phyloP scores from a whole-genome alignment of 2,888 invertebrate species.

The Gisinianus flammeolus region DNA sequence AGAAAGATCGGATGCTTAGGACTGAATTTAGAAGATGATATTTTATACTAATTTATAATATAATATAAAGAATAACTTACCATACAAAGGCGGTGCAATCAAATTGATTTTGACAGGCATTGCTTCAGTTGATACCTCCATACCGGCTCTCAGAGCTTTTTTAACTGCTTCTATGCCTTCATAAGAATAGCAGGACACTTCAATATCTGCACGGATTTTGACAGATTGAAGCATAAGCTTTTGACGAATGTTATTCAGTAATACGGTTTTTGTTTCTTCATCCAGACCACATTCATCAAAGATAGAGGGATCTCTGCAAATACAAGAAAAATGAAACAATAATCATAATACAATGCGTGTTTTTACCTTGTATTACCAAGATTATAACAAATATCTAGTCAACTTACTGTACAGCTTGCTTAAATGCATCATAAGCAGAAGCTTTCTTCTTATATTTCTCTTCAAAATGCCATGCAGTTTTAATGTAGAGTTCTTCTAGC shows the following conservation, averaged over 20 bases:
- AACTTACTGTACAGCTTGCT: conserved; percentile 91
- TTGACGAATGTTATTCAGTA: conserved; percentile 91
- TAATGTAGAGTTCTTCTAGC: conserved; percentile 91
- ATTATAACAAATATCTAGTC: not conserved
- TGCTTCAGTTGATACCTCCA: conserved; percentile 87
- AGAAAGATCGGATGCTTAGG: no score
- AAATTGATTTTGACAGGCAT: conserved; percentile 98
- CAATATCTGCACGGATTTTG: conserved; percentile 90
- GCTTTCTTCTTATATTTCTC: conserved; percentile 95
- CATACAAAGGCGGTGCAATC: conserved; percentile 96
- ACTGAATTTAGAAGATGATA: conserved; percentile 15
- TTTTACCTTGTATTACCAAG: no score
- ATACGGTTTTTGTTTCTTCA: conserved; percentile 86
- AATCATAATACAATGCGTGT: conserved; percentile 25
- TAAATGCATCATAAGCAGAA: conserved; percentile 96
- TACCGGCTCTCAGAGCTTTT: conserved; percentile 84
- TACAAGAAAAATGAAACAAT: conserved; percentile 4
- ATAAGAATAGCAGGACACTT: conserved; percentile 93
- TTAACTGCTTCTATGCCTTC: conserved; percentile 99
- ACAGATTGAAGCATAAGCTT: conserved; percentile 97
- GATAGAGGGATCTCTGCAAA: conserved; percentile 85
- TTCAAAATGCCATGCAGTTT: conserved; percentile 98
- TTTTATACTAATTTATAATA: conserved; percentile 10
- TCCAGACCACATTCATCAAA: conserved; percentile 95
- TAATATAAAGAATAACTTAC: conserved; percentile 62